phyloP scores from a whole-genome alignment of 2,797 vertebrate genomes.

The Hirundo rustica region DNA sequence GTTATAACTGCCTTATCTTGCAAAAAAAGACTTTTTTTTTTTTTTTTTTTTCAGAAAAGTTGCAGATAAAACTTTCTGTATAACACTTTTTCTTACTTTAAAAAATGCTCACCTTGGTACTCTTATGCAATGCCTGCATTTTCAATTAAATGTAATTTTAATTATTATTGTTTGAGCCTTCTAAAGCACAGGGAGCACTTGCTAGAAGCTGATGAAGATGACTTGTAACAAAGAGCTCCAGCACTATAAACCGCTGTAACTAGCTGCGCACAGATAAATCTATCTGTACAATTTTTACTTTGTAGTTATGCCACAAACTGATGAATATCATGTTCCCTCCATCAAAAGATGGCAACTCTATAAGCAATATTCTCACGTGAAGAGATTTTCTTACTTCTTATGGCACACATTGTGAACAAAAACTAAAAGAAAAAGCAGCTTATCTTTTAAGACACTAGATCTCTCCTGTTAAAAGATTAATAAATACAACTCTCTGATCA shows the following conservation, averaged over 20 bases:
- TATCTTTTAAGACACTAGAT: not conserved
- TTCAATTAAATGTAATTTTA: not conserved
- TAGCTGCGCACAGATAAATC: rapidly evolving
- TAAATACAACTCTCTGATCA: not conserved
- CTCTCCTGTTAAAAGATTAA: not conserved
- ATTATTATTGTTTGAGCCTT: not conserved
- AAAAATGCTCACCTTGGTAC: not conserved
- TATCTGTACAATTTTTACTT: not conserved
- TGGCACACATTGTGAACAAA: slow-evolving; percentile 3
- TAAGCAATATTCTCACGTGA: not conserved
- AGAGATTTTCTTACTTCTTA: slow-evolving; percentile 1
- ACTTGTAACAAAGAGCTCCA: not conserved
- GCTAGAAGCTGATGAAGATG: not conserved
- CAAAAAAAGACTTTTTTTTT: not conserved
- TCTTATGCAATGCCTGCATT: not conserved
- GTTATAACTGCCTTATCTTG: not conserved
- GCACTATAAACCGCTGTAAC: not conserved
- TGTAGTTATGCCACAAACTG: not conserved
- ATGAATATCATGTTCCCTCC: not conserved
- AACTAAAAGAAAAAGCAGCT: slow-evolving; percentile 21
- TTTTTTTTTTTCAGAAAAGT: not conserved
- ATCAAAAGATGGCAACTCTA: slow-evolving; percentile 2
- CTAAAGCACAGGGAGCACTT: not conserved
- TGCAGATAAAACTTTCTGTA: not conserved
- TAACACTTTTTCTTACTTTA: not conserved